Base-by-base conservation (phyloP, 1,140 invertebrate genomes). In the Bicyclus anynana region DNA sequence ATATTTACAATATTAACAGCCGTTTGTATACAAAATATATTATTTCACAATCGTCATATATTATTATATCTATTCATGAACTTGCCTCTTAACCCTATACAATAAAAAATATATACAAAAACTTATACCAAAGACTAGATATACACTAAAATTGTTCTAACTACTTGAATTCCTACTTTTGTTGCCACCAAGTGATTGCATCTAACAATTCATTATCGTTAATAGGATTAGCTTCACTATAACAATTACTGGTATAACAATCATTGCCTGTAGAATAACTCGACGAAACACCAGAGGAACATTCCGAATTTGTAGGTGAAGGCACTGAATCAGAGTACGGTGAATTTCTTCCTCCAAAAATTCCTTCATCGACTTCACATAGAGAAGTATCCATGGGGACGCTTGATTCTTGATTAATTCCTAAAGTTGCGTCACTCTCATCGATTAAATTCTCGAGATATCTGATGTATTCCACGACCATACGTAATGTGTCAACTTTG, bases 381-480 rank as follows among this genome's bases (percentile, higher is more conserved):
- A 59, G 5, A 2, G 64, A 38, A 61, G 74, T 67, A 61, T 84
- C 65, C 66, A 68, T 56, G 17, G 50, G 53, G 13, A 46, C 42
- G 29, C 69, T 65, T 17, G 58, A 60, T 20, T 54, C 48, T 44
- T 70, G 60, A 13, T 58, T 62, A 27, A 75, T 62, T 5, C 72
- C 74, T 48, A 64, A 78, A 59, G 56, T 77, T 42, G 54, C 84
- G 68, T 64, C 91, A 62, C 76, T 86, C 50, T 95, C 94, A n/a
- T 95, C 95, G 13, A 98, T 87, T 42, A 98, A 82, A 60, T 93
- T 92, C 74, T 98, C 94, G 14, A 99, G 88, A 57, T 95, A 93
- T 52, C 94, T 91, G 68, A 99, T 99, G 80, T 99, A 99, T 76
- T 98, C 96, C 0, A 98, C 97, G 0, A 98, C 97, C 89, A 97